phyloP scores from a whole-genome alignment of 2,113 vertebrate species.

The Cairina moschata region DNA sequence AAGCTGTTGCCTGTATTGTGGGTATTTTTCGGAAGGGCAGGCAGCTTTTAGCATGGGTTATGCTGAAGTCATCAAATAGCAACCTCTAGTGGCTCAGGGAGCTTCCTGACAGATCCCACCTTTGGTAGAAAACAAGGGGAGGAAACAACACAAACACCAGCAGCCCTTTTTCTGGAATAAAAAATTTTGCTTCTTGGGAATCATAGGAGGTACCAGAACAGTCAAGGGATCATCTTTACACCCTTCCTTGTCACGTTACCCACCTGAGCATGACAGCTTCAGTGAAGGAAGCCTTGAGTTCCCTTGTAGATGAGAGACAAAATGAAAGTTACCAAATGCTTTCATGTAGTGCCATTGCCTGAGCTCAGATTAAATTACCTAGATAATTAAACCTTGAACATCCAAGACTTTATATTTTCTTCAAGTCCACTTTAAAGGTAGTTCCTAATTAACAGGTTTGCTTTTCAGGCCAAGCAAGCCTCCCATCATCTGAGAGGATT shows the following conservation, averaged over 20 bases:
- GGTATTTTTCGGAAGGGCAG: not conserved
- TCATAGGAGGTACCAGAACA: not conserved
- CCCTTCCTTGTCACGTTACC: not conserved
- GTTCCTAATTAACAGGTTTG: not conserved
- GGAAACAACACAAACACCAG: not conserved
- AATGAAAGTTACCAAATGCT: not conserved
- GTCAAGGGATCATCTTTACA: not conserved
- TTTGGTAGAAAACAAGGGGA: not conserved
- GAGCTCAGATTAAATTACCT: not conserved
- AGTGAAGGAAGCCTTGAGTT: not conserved
- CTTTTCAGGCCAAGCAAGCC: not conserved
- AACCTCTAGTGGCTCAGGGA: slow-evolving; percentile 52
- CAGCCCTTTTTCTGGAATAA: not conserved
- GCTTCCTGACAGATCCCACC: not conserved
- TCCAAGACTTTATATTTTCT: not conserved
- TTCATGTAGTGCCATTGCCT: not conserved
- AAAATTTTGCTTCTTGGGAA: not conserved
- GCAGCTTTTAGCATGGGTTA: not conserved
- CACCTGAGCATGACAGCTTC: not conserved
- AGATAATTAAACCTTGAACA: not conserved
- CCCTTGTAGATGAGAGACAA: too few relatives aligned
- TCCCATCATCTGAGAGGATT: not conserved
- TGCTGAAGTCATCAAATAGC: slow-evolving; percentile 31
- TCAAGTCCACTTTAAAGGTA: not conserved
- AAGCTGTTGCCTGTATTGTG: fast-evolving